Base-by-base conservation (phyloP, 1,140 invertebrate species). In the Probaryconus sp. region DNA sequence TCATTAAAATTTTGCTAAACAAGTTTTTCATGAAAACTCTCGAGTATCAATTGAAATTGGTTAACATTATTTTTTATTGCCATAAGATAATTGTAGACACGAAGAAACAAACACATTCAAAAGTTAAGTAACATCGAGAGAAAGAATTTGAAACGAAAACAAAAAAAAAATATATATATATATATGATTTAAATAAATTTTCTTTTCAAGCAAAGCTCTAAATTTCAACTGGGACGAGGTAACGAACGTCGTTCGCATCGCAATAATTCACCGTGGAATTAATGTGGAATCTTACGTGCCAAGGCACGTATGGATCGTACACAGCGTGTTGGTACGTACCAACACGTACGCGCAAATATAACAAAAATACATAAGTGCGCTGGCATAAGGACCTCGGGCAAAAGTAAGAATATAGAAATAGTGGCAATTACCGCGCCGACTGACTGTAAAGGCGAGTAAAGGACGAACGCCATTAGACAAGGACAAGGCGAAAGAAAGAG, bases 401-500 rank as follows among this genome's bases (percentile, higher is more conserved):
- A 75, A 79, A 77, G 70, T 75, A 79, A 79, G 74, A 76, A 69
- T 64, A 60, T 63, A 70, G 61, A 70, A 78, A 76, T 76, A 79
- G 82, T 78, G 70, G 80, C 80, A 83, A 83, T 83, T 81, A 78
- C 77, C 53, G 48, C 56, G 63, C 35, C 35, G 58, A 60, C 43
- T 55, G 33, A 33, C 47, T 14, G 16, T 30, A 43, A 58, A 45
- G 45, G 55, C 18, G 63, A 55, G 64, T 76, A 67, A 53, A 71
- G 55, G 69, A 80, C 55, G 56, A 61, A 43, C 51, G 64, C 17
- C n/a, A 20, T 11, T 30, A 38, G 18, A 40, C 16, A 35, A 47
- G 38, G 24, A 53, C 45, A 53, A 55, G 47, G 58, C 58, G 30
- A 20, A 30, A 64, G 42, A 72, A 42, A 71, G 50, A 68, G 48